phyloP scores from a whole-genome alignment of 2,797 vertebrate genomes.

The Cryptoblepharus egeriae region DNA sequence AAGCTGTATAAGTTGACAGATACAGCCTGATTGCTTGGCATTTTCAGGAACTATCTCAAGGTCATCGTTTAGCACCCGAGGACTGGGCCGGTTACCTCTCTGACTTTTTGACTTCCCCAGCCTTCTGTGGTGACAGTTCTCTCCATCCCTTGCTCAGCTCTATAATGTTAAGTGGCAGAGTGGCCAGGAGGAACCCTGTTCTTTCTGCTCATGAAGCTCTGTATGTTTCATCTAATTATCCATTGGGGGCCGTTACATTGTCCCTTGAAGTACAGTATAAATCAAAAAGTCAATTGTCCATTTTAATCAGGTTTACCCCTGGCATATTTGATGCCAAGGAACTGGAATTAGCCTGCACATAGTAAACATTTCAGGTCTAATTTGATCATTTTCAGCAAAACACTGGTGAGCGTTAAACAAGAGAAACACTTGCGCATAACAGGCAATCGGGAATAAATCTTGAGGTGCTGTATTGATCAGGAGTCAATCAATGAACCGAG shows the following conservation, averaged over 20 bases:
- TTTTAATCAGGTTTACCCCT: slow-evolving; percentile 58
- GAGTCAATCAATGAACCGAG: slow-evolving; percentile 23
- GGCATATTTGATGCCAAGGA: slow-evolving; percentile 50
- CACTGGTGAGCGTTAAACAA: slow-evolving; percentile 51
- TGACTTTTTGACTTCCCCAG: slow-evolving; percentile 52
- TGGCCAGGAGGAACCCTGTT: slow-evolving; percentile 51
- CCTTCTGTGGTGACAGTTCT: slow-evolving; percentile 27
- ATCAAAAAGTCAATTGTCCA: slow-evolving; percentile 71
- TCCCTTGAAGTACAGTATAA: slow-evolving; percentile 54
- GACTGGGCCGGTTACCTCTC: slow-evolving; percentile 19
- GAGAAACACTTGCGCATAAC: background rate
- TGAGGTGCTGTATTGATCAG: slow-evolving; percentile 1
- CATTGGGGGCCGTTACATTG: background rate
- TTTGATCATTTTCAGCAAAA: slow-evolving; percentile 65
- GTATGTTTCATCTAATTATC: slow-evolving; percentile 11
- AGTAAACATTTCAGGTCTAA: slow-evolving; percentile 73
- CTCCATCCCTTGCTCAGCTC: slow-evolving; percentile 36
- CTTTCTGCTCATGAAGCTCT: accelerated
- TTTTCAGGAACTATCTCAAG: slow-evolving; percentile 54
- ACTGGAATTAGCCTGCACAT: slow-evolving; percentile 64
- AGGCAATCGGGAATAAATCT: slow-evolving; percentile 25
- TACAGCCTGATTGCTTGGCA: slow-evolving; percentile 3
- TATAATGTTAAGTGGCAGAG: slow-evolving; percentile 63
- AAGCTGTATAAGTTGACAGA: slow-evolving; percentile 1
- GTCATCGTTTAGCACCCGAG: slow-evolving; percentile 41